A percentile compares a stretch with the other conserved stretches of the same genome.
These are phyloP conservation scores for Sebastolobus alascanus DNA, from an alignment of 2,797 vertebrate species.

Conservation along the genomic window DNA sequence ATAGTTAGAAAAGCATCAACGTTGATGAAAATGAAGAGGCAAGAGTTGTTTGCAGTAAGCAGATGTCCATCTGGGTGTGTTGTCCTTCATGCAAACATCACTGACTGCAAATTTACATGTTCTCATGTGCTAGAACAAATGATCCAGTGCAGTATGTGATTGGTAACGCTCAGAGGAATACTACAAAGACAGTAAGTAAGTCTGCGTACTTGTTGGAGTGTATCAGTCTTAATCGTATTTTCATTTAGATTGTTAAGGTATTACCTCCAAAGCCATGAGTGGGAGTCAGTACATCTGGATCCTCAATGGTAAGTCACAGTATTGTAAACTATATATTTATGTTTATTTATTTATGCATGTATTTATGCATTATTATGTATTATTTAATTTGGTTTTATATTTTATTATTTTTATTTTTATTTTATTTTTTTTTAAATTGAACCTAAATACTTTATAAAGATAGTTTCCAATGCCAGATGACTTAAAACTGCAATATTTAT, in stretches of 20 bases:
- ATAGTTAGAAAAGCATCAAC: no score
- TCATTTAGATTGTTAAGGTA: background rate
- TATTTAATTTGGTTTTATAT: background rate
- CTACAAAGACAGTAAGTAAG: background rate
- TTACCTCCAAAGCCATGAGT: constrained; percentile 12
- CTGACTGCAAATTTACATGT: constrained; percentile 32
- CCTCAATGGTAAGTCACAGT: constrained; percentile 11
- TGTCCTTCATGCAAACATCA: constrained; percentile 40
- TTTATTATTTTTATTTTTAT: background rate
- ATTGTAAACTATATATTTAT: background rate
- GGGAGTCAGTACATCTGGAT: constrained; percentile 15
- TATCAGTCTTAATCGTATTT: background rate
- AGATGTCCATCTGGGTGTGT: background rate
- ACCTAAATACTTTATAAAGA: background rate
- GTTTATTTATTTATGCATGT: background rate
- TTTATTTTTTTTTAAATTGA: background rate
- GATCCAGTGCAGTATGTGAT: background rate
- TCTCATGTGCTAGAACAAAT: constrained; percentile 16
- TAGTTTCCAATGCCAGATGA: background rate
- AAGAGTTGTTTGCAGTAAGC: background rate
- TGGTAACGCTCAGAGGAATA: background rate
- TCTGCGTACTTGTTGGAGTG: background rate
- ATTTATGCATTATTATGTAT: background rate
- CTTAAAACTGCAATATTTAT: background rate
- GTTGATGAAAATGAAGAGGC: background rate